Conservation (phyloP, 2,888 invertebrate genomes). For the Leucania comma region DNA sequence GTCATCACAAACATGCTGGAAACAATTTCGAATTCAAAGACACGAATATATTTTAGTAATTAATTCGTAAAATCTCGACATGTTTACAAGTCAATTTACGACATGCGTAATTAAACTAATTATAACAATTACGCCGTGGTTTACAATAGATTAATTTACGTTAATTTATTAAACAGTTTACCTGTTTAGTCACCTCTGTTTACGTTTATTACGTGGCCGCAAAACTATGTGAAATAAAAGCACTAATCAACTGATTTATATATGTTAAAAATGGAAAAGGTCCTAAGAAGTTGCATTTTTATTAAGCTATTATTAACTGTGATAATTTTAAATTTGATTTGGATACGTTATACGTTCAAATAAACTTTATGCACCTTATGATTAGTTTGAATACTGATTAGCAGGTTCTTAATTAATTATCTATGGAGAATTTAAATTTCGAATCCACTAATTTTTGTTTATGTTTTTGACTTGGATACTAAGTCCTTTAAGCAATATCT, state of each 20-base stretch:
- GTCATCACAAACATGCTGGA: neutral
- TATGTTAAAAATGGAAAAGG: no score
- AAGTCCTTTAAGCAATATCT: no score
- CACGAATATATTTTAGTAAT: slow-evolving; percentile 18
- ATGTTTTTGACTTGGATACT: no score
- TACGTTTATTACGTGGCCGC: neutral
- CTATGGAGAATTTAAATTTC: no score
- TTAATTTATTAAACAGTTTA: slow-evolving; percentile 21
- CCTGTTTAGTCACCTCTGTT: neutral
- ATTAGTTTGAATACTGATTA: no score
- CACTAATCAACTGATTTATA: neutral
- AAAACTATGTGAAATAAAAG: neutral
- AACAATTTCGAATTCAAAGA: slow-evolving; percentile 7
- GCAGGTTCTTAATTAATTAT: no score
- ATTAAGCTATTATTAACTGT: no score
- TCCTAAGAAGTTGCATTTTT: no score
- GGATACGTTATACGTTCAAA: no score
- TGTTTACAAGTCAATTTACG: slow-evolving; percentile 70
- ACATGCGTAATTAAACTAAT: slow-evolving; percentile 69
- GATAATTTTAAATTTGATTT: no score
- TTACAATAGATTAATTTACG: slow-evolving; percentile 42
- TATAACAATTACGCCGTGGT: slow-evolving; percentile 64
- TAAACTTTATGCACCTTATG: no score
- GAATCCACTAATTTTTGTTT: no score
- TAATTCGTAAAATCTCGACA: slow-evolving; percentile 38